Evolutionary conservation across 2,113 vertebrate genomes (phyloP), one percentile per base, ranked within the genome.

Genomic region (Festucalex cinctus): DNA sequence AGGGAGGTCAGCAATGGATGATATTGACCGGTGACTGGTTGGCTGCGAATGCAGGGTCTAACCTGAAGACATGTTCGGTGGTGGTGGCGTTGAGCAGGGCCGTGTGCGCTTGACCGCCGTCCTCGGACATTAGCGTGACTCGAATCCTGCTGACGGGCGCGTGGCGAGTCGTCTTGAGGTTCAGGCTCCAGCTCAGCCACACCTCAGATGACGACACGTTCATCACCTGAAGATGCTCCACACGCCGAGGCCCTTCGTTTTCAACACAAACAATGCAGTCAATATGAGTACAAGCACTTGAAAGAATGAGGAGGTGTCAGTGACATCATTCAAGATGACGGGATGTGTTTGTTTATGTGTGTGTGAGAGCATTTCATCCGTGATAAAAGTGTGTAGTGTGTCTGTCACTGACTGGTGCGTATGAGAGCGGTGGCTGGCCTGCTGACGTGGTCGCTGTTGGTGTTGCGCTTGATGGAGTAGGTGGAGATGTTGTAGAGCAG

Each of bases 401-500:
- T 57, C 24, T 12, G 0, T n/a, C 44, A 24, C 97, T 96, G 89
- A 99, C 97, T 92, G 46, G 96, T 98, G 85, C 92, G 95, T 48
- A 95, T 90, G 32, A 95, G 92, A 24, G 96, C 93, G 14, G 91
- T 88, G 65, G 91, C 88, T 0, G 97, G 94, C 78, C 94, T 93
- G 87, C 97, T 99, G 88, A 96, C 93, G 90, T 99, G 96, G 6
- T 96, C 97, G 91, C 92, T 94, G 90, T 96, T 94, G 85, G 88
- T 70, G 79, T 95, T 96, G 74, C 95, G 93, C 81, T 95, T 97
- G 90, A 97, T 91, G 4, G 95, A 96, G 91, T 95, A 94, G 78
- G 96, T 92, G 9, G 96, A 98, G 92, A 99, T 95, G 89, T 98
- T 99, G 93, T 99, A 99, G 69, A 94, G 92, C 66, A 92, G 89